Evolutionary conservation across 2,797 vertebrate species (phyloP).

Genomic region (Rhynchonycteris naso): DNA sequence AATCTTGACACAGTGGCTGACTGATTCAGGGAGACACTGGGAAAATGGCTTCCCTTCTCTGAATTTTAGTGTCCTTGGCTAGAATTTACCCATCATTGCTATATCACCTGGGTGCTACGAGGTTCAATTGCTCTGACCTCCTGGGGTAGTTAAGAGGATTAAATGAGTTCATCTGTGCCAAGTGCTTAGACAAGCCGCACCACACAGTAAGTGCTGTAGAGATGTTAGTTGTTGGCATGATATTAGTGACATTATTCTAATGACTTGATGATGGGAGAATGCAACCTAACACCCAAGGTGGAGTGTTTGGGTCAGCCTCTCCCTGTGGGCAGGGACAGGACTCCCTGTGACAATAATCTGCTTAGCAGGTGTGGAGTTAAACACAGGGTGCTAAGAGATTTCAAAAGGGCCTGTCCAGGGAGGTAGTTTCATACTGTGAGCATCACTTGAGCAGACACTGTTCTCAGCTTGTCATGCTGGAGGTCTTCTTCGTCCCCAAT

Average conservation of each 20-base stretch:
- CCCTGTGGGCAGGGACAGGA: fast-evolving
- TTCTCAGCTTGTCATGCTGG: not conserved
- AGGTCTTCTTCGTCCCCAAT: fast-evolving
- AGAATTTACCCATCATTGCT: not conserved
- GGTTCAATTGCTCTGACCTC: not conserved
- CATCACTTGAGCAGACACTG: fast-evolving
- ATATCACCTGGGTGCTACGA: fast-evolving
- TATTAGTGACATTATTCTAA: not conserved
- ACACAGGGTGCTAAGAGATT: not conserved
- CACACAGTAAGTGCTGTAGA: not conserved
- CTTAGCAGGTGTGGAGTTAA: fast-evolving
- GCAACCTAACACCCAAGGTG: fast-evolving
- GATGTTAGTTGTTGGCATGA: fast-evolving
- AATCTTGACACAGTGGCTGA: not conserved
- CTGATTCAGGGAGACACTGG: not conserved
- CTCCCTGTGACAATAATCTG: fast-evolving
- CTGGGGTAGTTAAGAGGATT: not conserved
- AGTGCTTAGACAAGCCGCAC: fast-evolving
- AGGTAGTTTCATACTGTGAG: fast-evolving
- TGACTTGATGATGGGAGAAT: fast-evolving
- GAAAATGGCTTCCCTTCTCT: not conserved
- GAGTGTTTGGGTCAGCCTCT: not conserved
- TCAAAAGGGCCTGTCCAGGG: fast-evolving
- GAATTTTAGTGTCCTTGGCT: not conserved
- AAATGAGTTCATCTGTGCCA: fast-evolving